Evolutionary conservation across 2,113 vertebrate species (phyloP), one percentile per base, ranked within the genome.

Genomic region (Sialia sialis): DNA sequence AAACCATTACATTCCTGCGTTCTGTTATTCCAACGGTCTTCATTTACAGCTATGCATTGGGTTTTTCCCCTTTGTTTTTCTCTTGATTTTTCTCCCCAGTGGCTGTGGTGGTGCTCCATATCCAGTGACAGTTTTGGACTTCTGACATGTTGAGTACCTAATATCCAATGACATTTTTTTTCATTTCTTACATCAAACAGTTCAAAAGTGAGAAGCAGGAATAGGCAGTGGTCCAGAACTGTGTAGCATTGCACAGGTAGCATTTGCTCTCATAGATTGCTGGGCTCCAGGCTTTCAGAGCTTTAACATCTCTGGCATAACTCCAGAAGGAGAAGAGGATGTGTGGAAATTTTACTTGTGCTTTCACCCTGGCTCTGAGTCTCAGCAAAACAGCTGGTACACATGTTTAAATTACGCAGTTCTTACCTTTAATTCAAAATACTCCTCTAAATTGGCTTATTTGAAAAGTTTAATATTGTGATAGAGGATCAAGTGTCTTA

Each of bases 311-410:
- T 39, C 60, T 1, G 2, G 16, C 6, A 8, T 58, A 1, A 1
- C 12, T 67, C 44, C 21, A 36, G 11, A 75, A 87, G 25, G 19
- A 66, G 18, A 15, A 55, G 23, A 60, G 62, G 30, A 19, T 9
- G 5, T 13, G 12, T 76, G 48, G 16, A 52, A 4, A 29, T 62
- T 72, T 68, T 27, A 41, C 8, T 44, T 0, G 0, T 51, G 3
- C 27, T 55, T 84, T 48, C 21, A 49, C 2, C 2, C 10, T 68
- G 2, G 1, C 32, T 84, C 68, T 22, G 38, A 51, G 20, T 83
- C 83, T 72, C 54, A 58, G 54, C 16, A 25, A 51, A 84, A 44
- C 16, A 13, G 10, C 11, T 67, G 38, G 6, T 15, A 26, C 4
- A 1, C 18, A 1, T 13, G 10, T 55, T 56, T 85, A 30, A 66